Base-by-base conservation (phyloP, 2,888 invertebrate species). In the Thymelicus acteon region DNA sequence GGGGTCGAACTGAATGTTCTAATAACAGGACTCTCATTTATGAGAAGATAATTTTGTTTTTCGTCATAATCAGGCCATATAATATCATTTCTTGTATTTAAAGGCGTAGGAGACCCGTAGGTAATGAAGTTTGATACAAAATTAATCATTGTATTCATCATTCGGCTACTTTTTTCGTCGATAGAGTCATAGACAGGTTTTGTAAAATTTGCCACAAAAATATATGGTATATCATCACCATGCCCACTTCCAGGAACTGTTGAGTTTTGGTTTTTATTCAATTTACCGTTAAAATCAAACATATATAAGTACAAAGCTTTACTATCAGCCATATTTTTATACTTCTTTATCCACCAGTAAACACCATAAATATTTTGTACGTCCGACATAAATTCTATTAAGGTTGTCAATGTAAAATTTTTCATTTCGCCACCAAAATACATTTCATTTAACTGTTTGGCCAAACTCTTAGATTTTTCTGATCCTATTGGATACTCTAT, bases 401-500 rank as follows among this genome's bases (percentile, higher is more conserved):
- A 19, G 10, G 60, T 58, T 6, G 7, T 44, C 24, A 68, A 24
- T 40, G 39, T 63, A 1, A 66, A 72, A 19, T 77, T 74, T 15
- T 74, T 60, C 66, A 77, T 77, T 44, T 67, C 72, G 6, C 75
- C 72, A 7, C 76, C 72, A 60, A 83, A 84, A 70, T 85, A 84
- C 72, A 78, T 77, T 31, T 80, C 13, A 40, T 71, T 70, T 7
- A 85, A 79, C 1, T 75, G 75, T 24, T 76, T 54, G 6, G 78
- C 79, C 48, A 82, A 75, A 13, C 76, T 48, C 65, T 65, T 74
- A 19, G 79, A 78, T 15, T 70, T 66, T 39, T 72, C 49, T 0
- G 80, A 79, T 7, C 75, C 75, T 0, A 72, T 66, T 13, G 79
- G 79, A 72, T 82, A 80, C 72, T 80, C 78, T 49, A 83, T 77